phyloP scores from a whole-genome alignment of 2,888 invertebrate species.

The Lutraria lutraria region DNA sequence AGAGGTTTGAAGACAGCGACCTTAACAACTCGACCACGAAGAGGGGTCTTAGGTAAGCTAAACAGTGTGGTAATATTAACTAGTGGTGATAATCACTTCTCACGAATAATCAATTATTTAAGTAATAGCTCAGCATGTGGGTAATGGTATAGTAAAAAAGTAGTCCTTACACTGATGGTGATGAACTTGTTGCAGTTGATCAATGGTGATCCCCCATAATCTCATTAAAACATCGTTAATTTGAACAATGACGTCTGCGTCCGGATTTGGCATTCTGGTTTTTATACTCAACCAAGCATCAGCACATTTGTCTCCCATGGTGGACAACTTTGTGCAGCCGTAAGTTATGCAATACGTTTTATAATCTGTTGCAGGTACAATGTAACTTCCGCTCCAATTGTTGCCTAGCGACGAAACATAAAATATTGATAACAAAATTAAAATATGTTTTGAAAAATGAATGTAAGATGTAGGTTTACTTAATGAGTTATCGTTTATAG shows the following conservation, averaged over 20 bases:
- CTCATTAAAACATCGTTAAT: background rate
- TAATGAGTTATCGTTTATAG: too few species aligned
- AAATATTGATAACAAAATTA: too few species aligned
- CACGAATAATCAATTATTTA: too few species aligned
- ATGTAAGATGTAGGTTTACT: too few species aligned
- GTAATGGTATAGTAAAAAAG: background rate
- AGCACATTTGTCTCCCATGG: background rate
- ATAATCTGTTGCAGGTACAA: conserved; percentile 20
- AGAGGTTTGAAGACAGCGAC: too few species aligned
- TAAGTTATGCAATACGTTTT: conserved; percentile 14
- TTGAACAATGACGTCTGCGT: background rate
- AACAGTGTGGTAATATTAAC: too few species aligned
- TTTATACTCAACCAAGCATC: conserved; percentile 16
- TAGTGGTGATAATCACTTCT: too few species aligned
- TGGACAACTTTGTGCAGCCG: conserved; percentile 1
- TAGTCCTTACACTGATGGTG: background rate
- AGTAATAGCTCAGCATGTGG: too few species aligned
- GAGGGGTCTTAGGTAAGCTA: too few species aligned
- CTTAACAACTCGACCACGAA: too few species aligned
- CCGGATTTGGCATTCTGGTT: background rate
- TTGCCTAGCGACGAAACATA: background rate
- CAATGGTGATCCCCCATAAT: background rate
- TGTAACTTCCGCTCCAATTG: conserved; percentile 14
- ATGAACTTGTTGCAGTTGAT: background rate
- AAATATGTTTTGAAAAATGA: too few species aligned